Evolutionary conservation across 2,113 vertebrate species (phyloP), one percentile per base, ranked within the genome.

Genomic region (Pampusana beccarii): DNA sequence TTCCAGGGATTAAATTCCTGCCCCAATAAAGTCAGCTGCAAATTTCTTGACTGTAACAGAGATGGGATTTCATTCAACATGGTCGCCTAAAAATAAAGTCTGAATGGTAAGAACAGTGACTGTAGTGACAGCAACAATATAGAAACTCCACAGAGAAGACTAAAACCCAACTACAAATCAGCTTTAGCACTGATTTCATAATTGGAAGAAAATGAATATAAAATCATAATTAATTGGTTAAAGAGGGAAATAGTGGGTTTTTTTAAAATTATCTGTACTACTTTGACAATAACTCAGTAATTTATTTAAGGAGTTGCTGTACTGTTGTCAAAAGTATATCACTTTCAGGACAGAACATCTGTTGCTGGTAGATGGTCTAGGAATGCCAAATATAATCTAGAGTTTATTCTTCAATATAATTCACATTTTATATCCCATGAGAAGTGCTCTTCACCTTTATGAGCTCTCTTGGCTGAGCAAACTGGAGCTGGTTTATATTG

Each of bases 341-440:
- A 81, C 13, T 71, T 96, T 78, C 93, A 91, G 48, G n/a, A 79
- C 19, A 91, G 77, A 92, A 94, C 95, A 90, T 94, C 92, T 95
- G 93, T 86, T 93, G 61, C 57, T 87, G 31, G 83, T 93, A 53
- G 86, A 96, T 84, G 82, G 34, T 31, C 69, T 75, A 88, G 69
- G 86, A 94, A 92, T 65, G 65, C 73, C 73, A 86, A 86, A 95
- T 78, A 72, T 9, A 81, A 87, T 65, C 73, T 84, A 72, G 23
- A 95, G 56, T 86, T 90, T 78, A 86, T 87, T 96, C 88, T 96
- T 57, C 83, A 75, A 53, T 89, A 78, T 84, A 96, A 81, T 75
- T 94, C 93, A 79, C 36, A 33, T 94, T 88, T 89, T 92, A 40
- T 89, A 57, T 92, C 93, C 88, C 90, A 65, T 8, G 77, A 95